phyloP scores from a whole-genome alignment of 2,113 vertebrate species.

The Panthera tigris region DNA sequence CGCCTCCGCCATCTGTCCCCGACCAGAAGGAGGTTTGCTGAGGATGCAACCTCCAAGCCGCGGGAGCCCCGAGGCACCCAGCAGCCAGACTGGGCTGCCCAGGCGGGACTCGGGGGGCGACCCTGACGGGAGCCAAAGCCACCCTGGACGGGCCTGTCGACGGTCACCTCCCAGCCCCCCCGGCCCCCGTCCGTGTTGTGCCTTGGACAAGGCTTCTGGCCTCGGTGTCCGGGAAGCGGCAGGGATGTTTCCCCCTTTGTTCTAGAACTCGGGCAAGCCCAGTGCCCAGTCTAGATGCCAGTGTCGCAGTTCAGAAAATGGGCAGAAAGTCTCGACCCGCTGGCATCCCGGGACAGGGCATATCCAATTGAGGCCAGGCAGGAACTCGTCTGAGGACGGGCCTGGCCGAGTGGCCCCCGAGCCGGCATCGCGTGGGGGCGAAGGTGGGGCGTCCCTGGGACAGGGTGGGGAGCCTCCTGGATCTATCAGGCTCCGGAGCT shows the following conservation, averaged over 20 bases:
- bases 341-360: rapidly evolving
- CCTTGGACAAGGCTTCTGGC: background rate
- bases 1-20: background rate
- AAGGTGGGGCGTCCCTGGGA: too few relatives aligned
- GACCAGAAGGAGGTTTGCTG: background rate
- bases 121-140: background rate
- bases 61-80: background rate
- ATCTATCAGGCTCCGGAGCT: background rate
- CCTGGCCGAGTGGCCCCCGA: background rate
- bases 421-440: background rate
- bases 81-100: background rate
- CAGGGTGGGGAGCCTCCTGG: background rate
- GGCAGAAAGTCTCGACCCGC: rapidly evolving
- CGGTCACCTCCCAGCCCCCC: background rate
- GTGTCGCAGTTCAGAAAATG: background rate
- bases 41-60: background rate
- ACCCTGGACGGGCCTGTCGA: rapidly evolving
- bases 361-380: rapidly evolving
- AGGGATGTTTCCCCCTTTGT: background rate
- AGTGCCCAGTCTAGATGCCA: background rate
- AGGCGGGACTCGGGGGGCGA: background rate
- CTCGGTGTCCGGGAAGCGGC: background rate
- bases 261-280: background rate
- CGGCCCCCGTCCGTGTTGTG: rapidly evolving
- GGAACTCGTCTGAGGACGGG: too few relatives aligned